These are phyloP conservation scores for Chaenogobius annularis DNA, from an alignment of 2,113 vertebrate species.

Conservation along the genomic window DNA sequence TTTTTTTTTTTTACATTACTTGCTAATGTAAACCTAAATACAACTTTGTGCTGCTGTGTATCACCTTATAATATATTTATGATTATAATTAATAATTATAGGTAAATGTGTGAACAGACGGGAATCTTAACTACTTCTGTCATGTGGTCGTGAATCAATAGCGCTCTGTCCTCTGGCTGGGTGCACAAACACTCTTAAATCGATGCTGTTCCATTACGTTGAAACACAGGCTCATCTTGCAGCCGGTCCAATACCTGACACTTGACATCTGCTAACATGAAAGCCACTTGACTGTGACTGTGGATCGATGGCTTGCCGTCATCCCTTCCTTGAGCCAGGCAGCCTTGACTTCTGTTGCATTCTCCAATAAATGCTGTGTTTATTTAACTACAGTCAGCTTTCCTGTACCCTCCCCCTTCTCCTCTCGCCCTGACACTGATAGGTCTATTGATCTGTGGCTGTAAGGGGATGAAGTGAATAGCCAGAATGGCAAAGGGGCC, in stretches of 20 bases:
- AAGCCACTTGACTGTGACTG: constrained; percentile 67
- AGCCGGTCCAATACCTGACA: constrained; percentile 66
- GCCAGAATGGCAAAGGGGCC: constrained; percentile 22
- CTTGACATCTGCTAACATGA: constrained; percentile 76
- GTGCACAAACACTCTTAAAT: constrained; percentile 65
- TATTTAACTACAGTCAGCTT: constrained; percentile 18
- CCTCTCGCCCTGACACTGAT: constrained; percentile 36
- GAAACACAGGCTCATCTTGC: constrained; percentile 72
- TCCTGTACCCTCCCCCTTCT: constrained; percentile 5
- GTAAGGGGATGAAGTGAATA: constrained; percentile 35
- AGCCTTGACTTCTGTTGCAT: constrained; percentile 43
- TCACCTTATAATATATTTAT: constrained; percentile 20
- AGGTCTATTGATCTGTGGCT: constrained; percentile 57
- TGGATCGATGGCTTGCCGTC: constrained; percentile 56
- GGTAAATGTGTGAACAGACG: constrained; percentile 52
- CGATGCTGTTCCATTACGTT: constrained; percentile 70
- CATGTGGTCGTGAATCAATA: constrained; percentile 66
- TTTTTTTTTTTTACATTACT: no score
- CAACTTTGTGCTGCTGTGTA: constrained; percentile 26
- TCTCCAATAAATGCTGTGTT: constrained; percentile 42
- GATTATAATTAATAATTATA: constrained; percentile 35
- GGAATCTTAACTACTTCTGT: constrained; percentile 61
- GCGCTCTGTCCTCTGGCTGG: constrained; percentile 41
- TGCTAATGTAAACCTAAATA: constrained; percentile 24
- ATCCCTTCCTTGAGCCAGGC: constrained; percentile 21